Percentiles rank a stretch among this genome's conserved stretches.
phyloP scores from a whole-genome alignment of 2,113 vertebrate genomes.

The Protomyctophum bolini region DNA sequence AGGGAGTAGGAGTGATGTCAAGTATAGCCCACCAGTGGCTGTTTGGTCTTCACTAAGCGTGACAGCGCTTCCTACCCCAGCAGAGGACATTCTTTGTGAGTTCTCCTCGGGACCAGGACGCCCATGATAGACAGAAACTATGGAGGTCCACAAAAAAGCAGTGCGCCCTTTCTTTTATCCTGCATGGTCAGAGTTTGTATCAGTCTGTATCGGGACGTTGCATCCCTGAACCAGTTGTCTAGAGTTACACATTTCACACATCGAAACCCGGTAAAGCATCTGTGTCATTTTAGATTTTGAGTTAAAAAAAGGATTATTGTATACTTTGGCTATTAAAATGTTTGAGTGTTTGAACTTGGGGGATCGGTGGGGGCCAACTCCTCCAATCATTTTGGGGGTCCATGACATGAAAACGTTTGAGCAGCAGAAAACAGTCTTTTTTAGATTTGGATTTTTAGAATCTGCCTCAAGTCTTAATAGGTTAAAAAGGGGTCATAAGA shows the following conservation, averaged over 20 bases:
- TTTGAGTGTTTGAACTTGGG: no score
- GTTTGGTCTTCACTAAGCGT: slow-evolving; percentile 45
- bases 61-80: slow-evolving; percentile 23
- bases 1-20: slow-evolving; percentile 46
- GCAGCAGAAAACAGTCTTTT: no score
- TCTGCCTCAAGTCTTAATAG: no score
- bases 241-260: not conserved
- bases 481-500: no score
- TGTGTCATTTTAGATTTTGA: no score
- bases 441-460: no score
- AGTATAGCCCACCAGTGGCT: slow-evolving; percentile 28
- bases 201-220: not conserved
- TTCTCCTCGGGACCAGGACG: slow-evolving; percentile 53
- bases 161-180: slow-evolving; percentile 18
- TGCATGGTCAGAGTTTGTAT: slow-evolving; percentile 3
- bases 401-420: no score
- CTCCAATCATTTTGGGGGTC: no score
- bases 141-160: slow-evolving; percentile 23
- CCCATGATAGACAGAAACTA: slow-evolving; percentile 28
- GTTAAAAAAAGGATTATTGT: no score
- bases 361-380: no score
- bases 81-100: slow-evolving; percentile 46
- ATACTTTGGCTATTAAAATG: no score
- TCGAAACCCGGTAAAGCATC: no score
- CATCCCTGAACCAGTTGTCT: slow-evolving; percentile 4